Conservation (phyloP, 2,113 vertebrate species). For the Acanthochromis polyacanthus region DNA sequence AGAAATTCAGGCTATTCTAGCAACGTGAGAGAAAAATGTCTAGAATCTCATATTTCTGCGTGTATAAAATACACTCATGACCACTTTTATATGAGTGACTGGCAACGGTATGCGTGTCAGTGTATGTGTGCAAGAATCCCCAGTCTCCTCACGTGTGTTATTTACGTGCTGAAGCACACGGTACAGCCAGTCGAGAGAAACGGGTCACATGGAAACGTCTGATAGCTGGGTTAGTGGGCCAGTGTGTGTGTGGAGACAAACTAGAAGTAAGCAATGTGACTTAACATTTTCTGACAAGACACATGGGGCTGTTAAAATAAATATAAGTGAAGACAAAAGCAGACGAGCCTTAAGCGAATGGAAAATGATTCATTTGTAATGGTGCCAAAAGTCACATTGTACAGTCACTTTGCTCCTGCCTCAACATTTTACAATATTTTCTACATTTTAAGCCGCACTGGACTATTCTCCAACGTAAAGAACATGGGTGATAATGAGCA, state of each 20-base stretch:
- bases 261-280: not conserved
- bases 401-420: too few species aligned
- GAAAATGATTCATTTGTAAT: not conserved
- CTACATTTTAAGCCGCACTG: not conserved
- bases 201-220: slow-evolving; percentile 48
- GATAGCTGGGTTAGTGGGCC: slow-evolving; percentile 70
- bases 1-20: not conserved
- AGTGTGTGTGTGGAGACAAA: slow-evolving; percentile 30
- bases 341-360: not conserved
- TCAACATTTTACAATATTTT: not conserved
- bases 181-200: slow-evolving; percentile 27
- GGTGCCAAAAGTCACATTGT: not conserved
- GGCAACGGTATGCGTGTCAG: not conserved
- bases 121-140: slow-evolving; percentile 1
- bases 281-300: slow-evolving; percentile 29
- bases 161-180: slow-evolving; percentile 39
- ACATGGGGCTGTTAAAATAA: slow-evolving; percentile 12
- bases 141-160: slow-evolving; percentile 44
- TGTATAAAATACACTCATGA: not conserved
- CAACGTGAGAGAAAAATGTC: not conserved
- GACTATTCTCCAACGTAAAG: too few species aligned
- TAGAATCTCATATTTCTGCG: not conserved
- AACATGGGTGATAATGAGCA: not conserved
- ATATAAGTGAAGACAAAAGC: slow-evolving; percentile 11
- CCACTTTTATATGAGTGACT: not conserved